Percentiles rank a stretch among this genome's conserved stretches.
phyloP scores from a whole-genome alignment of 2,888 invertebrate species.

The Bunonema sp. region DNA sequence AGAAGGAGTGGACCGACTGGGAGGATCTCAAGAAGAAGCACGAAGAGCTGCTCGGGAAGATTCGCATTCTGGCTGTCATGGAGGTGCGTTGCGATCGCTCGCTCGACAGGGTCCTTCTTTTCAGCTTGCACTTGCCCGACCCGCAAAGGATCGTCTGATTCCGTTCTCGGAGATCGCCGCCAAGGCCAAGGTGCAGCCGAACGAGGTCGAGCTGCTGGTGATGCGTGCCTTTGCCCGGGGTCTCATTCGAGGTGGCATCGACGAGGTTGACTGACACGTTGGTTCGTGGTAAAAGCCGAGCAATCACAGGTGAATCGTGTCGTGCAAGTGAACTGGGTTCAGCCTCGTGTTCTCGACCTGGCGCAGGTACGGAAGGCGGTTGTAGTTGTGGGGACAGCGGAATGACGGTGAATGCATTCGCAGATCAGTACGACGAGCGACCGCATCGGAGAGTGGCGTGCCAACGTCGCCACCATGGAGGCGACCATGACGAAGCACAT shows the following conservation, averaged over 20 bases:
- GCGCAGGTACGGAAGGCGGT: conserved; percentile 49
- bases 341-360: conserved; percentile 63
- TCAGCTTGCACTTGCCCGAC: conserved; percentile 84
- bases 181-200: conserved; percentile 65
- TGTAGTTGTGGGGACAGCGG: background rate
- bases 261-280: conserved; percentile 18
- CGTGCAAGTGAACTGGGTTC: conserved; percentile 71
- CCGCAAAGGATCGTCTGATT: conserved; percentile 69
- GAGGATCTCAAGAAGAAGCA: conserved; percentile 29
- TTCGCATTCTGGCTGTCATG: conserved; percentile 85
- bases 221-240: conserved; percentile 94
- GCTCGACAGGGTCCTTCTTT: conserved; percentile 13
- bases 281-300: background rate
- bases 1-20: conserved; percentile 51
- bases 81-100: conserved; percentile 52
- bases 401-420: background rate
- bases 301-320: conserved; percentile 50
- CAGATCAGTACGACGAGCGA: conserved; percentile 62
- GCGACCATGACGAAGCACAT: too few species aligned
- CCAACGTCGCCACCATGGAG: conserved; percentile 62
- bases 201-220: conserved; percentile 65
- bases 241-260: conserved; percentile 61
- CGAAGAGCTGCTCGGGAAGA: conserved; percentile 58
- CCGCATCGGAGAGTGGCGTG: conserved; percentile 60
- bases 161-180: conserved; percentile 75